phyloP scores from a whole-genome alignment of 2,797 vertebrate genomes.

The Micromesistius poutassou region DNA sequence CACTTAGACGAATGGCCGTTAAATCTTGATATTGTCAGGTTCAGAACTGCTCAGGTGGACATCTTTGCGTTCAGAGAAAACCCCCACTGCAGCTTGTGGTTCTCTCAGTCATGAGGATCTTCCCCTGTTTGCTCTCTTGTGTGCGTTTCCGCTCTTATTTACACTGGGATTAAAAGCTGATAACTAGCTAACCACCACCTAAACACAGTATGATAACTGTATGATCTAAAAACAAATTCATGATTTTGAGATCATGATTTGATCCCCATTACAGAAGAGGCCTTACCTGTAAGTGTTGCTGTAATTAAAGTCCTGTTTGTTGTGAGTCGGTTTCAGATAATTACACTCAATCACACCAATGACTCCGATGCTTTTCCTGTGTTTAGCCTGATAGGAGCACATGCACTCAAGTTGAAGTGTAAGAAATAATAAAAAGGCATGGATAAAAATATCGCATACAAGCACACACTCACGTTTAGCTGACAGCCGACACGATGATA shows the following conservation, averaged over 20 bases:
- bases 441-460: not conserved
- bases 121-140: too few relatives aligned
- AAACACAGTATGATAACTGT: too few relatives aligned
- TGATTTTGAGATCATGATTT: not conserved
- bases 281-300: conserved; percentile 91
- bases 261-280: not conserved
- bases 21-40: too few relatives aligned
- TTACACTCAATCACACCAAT: conserved; percentile 93
- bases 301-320: conserved; percentile 94
- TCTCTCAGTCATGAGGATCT: too few relatives aligned
- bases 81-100: too few relatives aligned
- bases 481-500: conserved; percentile 93
- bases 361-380: conserved; percentile 84
- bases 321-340: conserved; percentile 92
- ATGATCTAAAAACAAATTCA: not conserved
- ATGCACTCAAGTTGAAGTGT: not conserved
- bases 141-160: too few relatives aligned
- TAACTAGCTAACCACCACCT: too few relatives aligned
- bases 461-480: conserved; percentile 74
- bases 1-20: too few relatives aligned
- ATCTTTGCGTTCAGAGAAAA: too few relatives aligned
- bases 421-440: not conserved
- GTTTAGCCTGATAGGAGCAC: conserved; percentile 76
- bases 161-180: too few relatives aligned
- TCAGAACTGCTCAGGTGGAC: too few relatives aligned